Base-by-base conservation (phyloP, 2,113 vertebrate species). In the Engystomops pustulosus region DNA sequence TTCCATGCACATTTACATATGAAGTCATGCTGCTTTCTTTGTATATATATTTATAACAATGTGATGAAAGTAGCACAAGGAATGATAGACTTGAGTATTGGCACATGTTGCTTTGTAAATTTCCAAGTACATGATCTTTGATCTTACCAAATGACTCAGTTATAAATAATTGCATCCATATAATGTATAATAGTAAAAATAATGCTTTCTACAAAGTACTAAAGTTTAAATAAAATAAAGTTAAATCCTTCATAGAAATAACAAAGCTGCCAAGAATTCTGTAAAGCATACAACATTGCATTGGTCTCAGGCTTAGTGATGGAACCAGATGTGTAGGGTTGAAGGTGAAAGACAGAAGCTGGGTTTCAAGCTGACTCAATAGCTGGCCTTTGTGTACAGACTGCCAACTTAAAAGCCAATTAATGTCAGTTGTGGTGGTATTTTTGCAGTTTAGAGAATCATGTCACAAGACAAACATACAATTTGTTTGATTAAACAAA, bases 351-450 rank as follows among this genome's bases (percentile, higher is more conserved):
- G 75, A 75, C 45, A 69, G 65, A 53, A 85, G 62, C 25, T 70
- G 49, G 32, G 30, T 44, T 78, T 53, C 27, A 69, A 70, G 49
- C 47, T 44, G 34, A 76, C 76, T 83, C 32, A 44, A 17, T 53
- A 69, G 14, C n/a, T 84, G 47, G 30, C 83, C 83, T 85, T 10
- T 85, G 75, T 79, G 45, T 76, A 70, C 47, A 45, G 77, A 23
- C 62, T 85, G 83, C 83, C 83, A 85, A 79, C 83, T 58, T 70
- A 44, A 11, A 36, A 85, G 62, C 83, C 83, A 85, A 85, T 85
- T 85, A 85, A 77, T 85, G 83, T 85, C 83, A 85, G 34, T 85
- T 70, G 60, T 70, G 34, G 49, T 58, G 25, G 75, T 53, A 69
- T 77, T 69, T 84, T 47, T 68, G 72, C 18, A 9, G 45, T 77